Base-by-base conservation (phyloP, 1,140 invertebrate species). In the Camponotus pennsylvanicus region DNA sequence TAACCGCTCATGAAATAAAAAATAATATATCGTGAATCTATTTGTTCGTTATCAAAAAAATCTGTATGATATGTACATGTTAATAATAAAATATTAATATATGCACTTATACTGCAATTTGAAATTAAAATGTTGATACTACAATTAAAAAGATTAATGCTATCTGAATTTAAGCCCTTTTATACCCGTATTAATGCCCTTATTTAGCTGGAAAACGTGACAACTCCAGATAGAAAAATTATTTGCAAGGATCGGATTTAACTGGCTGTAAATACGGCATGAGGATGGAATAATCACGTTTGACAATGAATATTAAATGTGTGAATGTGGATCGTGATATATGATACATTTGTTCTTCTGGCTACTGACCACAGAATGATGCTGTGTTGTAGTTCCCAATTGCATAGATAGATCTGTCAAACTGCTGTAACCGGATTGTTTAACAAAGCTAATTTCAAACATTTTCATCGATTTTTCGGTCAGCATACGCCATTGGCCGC, bases 381-480 rank as follows among this genome's bases (percentile, higher is more conserved):
- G 40, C 57, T 70, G 42, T 15, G 15, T 40, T 57, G 21, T 15
- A 45, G 18, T 34, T n/a, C 18, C 3, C 11, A 82, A 59, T 82
- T 32, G 7, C 49, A 6, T 57, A 42, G 32, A 42, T 21, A 6
- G 18, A 9, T n/a, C n/a, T 79, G n/a, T 69, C 13, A 69, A 4
- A 57, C 15, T 55, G 67, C 27, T 42, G 21, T 79, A 55, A n/a
- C 49, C 34, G 49, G 15, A 11, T 13, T 59, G 27, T 82, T 69
- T 52, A 67, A 55, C 18, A 55, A n/a, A 55, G 2, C 7, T 15
- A 3, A 79, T 8, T 18, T 78, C 66, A 64, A 71, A n/a, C 18
- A 42, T 78, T 78, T 79, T 79, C n/a, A 69, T 79, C 55, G 61
- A 78, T 79, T 69, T 69, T 55, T 52, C 34, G 11, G 42, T 55